Evolutionary conservation across 2,113 vertebrate species (phyloP).

Genomic region (Ailuropoda melanoleuca): DNA sequence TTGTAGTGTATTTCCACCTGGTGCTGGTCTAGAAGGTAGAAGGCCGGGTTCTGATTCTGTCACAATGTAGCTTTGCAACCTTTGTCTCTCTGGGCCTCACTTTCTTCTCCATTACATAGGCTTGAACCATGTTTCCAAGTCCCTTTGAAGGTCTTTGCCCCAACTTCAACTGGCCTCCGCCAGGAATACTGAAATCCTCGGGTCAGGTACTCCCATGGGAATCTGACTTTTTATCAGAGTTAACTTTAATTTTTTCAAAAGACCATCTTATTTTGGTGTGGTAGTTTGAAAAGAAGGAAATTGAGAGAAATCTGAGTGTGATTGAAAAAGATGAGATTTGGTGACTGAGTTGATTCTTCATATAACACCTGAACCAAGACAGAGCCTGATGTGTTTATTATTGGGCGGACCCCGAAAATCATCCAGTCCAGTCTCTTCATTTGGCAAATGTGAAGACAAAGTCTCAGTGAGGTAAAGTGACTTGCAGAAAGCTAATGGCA

Average conservation of each 20-base stretch:
- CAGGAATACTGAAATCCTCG: background rate
- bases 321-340: background rate
- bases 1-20: background rate
- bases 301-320: background rate
- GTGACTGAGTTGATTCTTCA: background rate
- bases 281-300: constrained; percentile 24
- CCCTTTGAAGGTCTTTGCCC: background rate
- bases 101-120: background rate
- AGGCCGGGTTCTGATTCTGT: background rate
- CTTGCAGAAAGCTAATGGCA: background rate
- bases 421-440: background rate
- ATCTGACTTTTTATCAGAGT: constrained; percentile 1
- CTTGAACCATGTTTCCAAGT: background rate
- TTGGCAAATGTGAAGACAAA: background rate
- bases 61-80: background rate
- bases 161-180: background rate
- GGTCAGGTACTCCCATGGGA: background rate
- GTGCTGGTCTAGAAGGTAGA: background rate
- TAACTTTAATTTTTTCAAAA: background rate
- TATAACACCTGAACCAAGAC: background rate
- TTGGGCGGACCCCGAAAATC: background rate
- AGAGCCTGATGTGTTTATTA: background rate
- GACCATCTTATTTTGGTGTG: background rate
- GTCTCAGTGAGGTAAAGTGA: background rate
- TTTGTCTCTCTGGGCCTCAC: background rate